Evolutionary conservation across 2,797 vertebrate species (phyloP).

Genomic region (Sebastes baramenuke): DNA sequence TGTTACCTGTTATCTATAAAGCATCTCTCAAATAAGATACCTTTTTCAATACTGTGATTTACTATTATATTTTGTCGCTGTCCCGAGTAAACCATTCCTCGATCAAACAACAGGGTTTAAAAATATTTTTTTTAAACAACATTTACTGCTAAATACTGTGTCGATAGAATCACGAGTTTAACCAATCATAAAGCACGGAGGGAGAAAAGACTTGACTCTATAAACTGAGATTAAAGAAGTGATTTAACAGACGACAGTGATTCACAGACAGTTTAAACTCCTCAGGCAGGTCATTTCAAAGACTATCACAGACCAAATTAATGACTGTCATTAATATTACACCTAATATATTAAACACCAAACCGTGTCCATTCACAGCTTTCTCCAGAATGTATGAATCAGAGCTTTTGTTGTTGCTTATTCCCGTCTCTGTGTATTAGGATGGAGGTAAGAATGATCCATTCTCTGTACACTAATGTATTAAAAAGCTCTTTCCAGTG

Average conservation of each 20-base stretch:
- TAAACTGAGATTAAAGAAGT: conserved; percentile 23
- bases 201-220: background rate
- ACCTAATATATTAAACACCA: background rate
- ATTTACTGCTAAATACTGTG: background rate
- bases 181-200: background rate
- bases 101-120: background rate
- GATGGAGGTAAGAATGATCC: background rate
- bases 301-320: background rate
- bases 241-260: conserved; percentile 24
- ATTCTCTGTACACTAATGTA: background rate
- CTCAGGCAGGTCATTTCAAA: conserved; percentile 3
- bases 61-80: background rate
- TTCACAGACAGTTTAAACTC: conserved; percentile 11
- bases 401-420: background rate
- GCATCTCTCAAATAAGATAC: background rate
- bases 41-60: background rate
- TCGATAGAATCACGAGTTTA: background rate
- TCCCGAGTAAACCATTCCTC: no score
- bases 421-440: background rate
- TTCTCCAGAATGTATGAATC: background rate
- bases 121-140: background rate
- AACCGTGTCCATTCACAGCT: background rate
- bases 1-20: background rate
- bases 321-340: conserved; percentile 1
- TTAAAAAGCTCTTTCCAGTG: conserved; percentile 13